These are phyloP conservation scores for Ectropis crepuscularia DNA, from an alignment of 2,888 invertebrate genomes.

Conservation along the genomic window DNA sequence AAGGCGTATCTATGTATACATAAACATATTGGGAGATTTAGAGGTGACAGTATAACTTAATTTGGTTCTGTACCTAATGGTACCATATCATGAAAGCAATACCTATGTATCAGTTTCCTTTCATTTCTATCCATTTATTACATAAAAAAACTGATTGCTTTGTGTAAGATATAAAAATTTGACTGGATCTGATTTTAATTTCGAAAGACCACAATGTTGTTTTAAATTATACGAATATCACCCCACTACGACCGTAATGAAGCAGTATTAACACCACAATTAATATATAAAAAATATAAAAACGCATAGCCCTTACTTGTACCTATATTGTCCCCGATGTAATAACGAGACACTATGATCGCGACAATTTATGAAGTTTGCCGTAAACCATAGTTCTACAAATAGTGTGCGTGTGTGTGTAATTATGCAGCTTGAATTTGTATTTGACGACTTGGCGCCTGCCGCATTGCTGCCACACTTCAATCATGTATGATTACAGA, in stretches of 20 bases:
- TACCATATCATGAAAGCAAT: slow-evolving; percentile 9
- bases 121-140: background rate
- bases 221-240: background rate
- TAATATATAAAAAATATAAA: background rate
- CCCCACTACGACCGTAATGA: background rate
- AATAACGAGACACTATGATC: no score
- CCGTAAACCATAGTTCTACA: no score
- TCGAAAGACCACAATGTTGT: background rate
- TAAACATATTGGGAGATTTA: background rate
- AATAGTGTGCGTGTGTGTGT: no score
- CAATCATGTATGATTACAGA: no score
- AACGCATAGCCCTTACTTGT: no score
- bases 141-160: background rate
- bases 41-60: no score
- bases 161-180: background rate
- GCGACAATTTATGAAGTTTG: no score
- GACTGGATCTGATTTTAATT: background rate
- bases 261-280: background rate
- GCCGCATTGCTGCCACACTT: no score
- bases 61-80: slow-evolving; percentile 13
- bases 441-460: no score
- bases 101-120: background rate
- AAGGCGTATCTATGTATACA: background rate
- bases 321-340: no score
- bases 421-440: no score